phyloP scores from a whole-genome alignment of 2,888 invertebrate species.

The Agrilus mali region DNA sequence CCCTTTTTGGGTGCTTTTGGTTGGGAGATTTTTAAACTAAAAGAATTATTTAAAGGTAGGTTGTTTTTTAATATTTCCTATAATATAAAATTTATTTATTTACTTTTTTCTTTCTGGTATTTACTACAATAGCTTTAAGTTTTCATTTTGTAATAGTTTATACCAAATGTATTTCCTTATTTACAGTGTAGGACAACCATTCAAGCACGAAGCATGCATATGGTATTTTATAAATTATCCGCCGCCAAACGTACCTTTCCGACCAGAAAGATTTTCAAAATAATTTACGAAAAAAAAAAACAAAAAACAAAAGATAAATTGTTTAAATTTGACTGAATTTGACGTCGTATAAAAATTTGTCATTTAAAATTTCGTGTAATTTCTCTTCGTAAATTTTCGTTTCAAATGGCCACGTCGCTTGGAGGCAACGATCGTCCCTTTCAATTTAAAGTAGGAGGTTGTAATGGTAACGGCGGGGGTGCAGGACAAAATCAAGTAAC shows the following conservation, averaged over 20 bases:
- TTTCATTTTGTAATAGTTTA: too few relatives aligned
- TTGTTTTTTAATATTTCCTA: too few relatives aligned
- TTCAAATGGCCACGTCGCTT: conserved; percentile 19
- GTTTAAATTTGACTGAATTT: neutral
- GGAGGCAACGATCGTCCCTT: conserved; percentile 24
- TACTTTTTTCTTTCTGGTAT: too few relatives aligned
- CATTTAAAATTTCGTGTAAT: conserved; percentile 6
- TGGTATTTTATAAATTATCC: conserved; percentile 46
- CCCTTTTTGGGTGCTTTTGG: too few relatives aligned
- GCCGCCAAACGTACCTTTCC: conserved; percentile 29
- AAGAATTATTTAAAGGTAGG: too few relatives aligned
- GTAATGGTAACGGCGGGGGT: conserved; percentile 9
- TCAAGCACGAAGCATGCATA: conserved; percentile 41
- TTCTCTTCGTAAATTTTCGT: neutral
- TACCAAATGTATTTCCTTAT: too few relatives aligned
- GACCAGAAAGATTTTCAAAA: conserved; percentile 16
- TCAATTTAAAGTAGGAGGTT: conserved; percentile 21
- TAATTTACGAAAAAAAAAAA: neutral
- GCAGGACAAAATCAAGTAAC: conserved; percentile 22
- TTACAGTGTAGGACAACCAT: conserved; percentile 42
- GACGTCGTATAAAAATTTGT: conserved; percentile 2
- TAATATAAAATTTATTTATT: too few relatives aligned
- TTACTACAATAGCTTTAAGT: too few relatives aligned
- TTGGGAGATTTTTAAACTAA: too few relatives aligned
- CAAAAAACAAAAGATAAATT: neutral